Base-by-base conservation (phyloP, 2,888 invertebrate genomes). In the Noctua pronuba region DNA sequence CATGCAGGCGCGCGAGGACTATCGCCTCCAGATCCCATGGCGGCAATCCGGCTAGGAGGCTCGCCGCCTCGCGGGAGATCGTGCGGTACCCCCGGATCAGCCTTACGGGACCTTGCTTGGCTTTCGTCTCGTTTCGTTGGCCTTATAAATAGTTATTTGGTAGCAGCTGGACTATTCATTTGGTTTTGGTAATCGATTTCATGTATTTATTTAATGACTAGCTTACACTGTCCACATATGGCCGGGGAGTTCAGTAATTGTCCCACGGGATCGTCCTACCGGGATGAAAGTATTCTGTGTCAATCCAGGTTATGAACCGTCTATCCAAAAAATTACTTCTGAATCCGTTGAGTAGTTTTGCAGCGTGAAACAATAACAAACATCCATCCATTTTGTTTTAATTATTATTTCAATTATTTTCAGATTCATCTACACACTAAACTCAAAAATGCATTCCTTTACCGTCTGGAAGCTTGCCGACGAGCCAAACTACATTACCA, bases 401-500 rank as follows among this genome's bases (percentile, higher is more conserved):
- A 58, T 18, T 18, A 60, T 31, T 18, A 60, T 31, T 60, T 18
- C 1, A 31, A 60, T 58, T 31, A 31, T 31, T 60, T 60, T 18
- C 60, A 60, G 60, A 60, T 31, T 60, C 18, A 41, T 35, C 31
- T 18, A 46, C 44, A 13, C 16, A 58, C 16, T 38, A 4, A 79
- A 46, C 6, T 35, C 28, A 24, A 70, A 46, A 69, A 84, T 85
- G 82, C 64, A 68, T 64, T 76, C 70, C 2, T 60, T 24, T 6
- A 65, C 65, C 0, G 35, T 62, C 24, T 84, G 84, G 84, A 77
- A 82, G 64, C 11, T n/a, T 31, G 86, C 88, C 10, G 44, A 24
- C 11, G 77, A 77, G 0, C 92, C 92, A 2, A 92, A 93, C 77
- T 93, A 92, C 69, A 71, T 21, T 2, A 75, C 74, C 7, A 90